Evolutionary conservation across 2,113 vertebrate genomes (phyloP).

Genomic region (Taxidea taxus): DNA sequence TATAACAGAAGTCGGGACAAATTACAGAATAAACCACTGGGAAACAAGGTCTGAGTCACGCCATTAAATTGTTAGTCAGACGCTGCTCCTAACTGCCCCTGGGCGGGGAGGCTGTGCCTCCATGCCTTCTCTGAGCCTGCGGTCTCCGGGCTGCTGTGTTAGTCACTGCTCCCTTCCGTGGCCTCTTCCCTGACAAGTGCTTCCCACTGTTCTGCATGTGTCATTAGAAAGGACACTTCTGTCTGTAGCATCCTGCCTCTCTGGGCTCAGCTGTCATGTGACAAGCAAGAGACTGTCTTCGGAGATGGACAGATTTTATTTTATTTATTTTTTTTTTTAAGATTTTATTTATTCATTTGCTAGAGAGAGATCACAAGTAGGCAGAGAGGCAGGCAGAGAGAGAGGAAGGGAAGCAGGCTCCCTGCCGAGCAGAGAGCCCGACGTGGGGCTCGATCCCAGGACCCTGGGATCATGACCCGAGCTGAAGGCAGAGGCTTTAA

Average conservation of each 20-base stretch:
- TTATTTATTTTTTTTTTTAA: no score
- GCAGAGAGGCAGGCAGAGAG: no score
- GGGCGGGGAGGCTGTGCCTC: neutral
- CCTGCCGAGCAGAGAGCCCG: no score
- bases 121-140: no score
- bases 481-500: no score
- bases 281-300: neutral
- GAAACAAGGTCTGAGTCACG: neutral
- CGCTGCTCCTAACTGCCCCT: neutral
- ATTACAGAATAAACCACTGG: slow-evolving; percentile 34
- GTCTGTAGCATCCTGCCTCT: slow-evolving; percentile 21
- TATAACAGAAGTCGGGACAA: slow-evolving; percentile 57
- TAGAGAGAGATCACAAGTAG: no score
- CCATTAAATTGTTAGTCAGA: neutral
- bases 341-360: no score
- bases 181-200: neutral
- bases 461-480: no score
- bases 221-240: slow-evolving; percentile 58
- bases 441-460: no score
- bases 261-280: neutral
- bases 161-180: fast-evolving
- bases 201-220: slow-evolving; percentile 39
- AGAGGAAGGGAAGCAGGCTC: no score
- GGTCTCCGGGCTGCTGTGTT: neutral
- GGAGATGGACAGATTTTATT: slow-evolving; percentile 38